These are phyloP conservation scores for Andinoacara biseriatus DNA, from an alignment of 2,113 vertebrate species.

Conservation along the genomic window DNA sequence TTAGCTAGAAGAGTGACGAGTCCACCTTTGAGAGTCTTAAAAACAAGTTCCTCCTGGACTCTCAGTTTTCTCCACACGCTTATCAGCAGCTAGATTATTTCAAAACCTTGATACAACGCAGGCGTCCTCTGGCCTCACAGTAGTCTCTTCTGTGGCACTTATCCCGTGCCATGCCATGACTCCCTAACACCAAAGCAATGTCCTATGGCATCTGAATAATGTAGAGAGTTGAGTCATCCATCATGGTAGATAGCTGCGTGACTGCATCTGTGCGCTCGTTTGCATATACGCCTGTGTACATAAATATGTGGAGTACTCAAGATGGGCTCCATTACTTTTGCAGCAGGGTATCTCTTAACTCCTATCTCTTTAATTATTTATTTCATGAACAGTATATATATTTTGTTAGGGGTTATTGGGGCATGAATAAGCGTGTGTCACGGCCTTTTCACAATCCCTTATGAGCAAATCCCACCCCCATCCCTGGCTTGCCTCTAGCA, in stretches of 20 bases:
- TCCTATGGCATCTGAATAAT: constrained; percentile 52
- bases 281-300: constrained; percentile 37
- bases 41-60: constrained; percentile 13
- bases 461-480: constrained; percentile 78
- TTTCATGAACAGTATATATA: constrained; percentile 70
- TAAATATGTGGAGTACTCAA: constrained; percentile 45
- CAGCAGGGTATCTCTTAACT: constrained; percentile 56
- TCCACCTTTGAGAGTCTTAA: neutral
- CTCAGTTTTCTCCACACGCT: neutral
- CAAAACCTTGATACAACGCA: constrained; percentile 9
- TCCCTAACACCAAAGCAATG: constrained; percentile 40
- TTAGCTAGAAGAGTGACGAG: neutral
- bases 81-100: neutral
- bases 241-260: constrained; percentile 22
- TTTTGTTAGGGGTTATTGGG: constrained; percentile 75
- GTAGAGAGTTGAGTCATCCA: constrained; percentile 41
- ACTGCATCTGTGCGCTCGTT: constrained; percentile 28
- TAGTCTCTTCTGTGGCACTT: constrained; percentile 3
- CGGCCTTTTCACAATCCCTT: constrained; percentile 80
- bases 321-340: constrained; percentile 47
- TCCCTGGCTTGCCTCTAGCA: constrained; percentile 78
- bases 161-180: neutral
- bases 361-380: constrained; percentile 61
- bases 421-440: constrained; percentile 84
- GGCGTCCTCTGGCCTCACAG: neutral